Evolutionary conservation across 92 coral and sea anemone species (phyloP).

Genomic region (Epizoanthus illoricatus): DNA sequence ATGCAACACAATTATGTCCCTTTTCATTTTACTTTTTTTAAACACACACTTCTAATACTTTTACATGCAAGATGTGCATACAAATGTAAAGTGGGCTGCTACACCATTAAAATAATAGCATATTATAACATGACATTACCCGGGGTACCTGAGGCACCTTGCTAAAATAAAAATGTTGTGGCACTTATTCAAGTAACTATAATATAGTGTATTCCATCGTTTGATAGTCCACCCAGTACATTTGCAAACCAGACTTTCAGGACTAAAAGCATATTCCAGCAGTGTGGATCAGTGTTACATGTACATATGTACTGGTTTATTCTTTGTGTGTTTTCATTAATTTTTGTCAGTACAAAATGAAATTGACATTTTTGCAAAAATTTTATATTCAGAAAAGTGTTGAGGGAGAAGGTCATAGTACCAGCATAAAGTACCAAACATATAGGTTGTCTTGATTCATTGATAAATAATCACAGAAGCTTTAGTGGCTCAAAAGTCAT

Average conservation of each 20-base stretch:
- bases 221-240: background rate
- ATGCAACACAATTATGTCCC: background rate
- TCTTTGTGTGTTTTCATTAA: slow-evolving; percentile 17
- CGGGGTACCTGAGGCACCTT: slow-evolving; percentile 2
- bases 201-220: background rate
- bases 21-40: background rate
- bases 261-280: slow-evolving; percentile 1
- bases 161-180: background rate
- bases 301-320: background rate
- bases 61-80: background rate
- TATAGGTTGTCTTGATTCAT: slow-evolving; percentile 17
- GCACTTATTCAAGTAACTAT: no score
- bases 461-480: slow-evolving; percentile 14
- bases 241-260: background rate
- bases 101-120: background rate
- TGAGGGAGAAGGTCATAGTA: no score
- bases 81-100: background rate
- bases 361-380: background rate
- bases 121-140: background rate
- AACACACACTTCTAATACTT: background rate
- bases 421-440: background rate
- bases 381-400: no score
- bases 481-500: slow-evolving; percentile 17
- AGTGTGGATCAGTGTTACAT: background rate
- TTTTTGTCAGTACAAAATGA: slow-evolving; percentile 17